Conservation (phyloP, 2,797 vertebrate species). For the Hyperoplus immaculatus region DNA sequence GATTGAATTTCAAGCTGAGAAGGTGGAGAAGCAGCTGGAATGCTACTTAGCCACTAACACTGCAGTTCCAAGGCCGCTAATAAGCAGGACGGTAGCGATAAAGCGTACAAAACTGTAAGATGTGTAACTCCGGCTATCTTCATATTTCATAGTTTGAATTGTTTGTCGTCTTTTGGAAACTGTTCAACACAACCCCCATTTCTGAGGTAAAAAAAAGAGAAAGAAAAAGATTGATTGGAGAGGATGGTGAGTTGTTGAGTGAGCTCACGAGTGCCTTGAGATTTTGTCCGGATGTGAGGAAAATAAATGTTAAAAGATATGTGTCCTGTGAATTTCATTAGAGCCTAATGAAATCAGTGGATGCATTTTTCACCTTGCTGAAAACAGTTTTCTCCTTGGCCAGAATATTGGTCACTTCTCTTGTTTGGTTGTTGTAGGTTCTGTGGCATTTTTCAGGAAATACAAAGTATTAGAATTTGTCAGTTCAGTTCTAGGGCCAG, state of each 20-base stretch:
- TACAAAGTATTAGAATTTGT: slow-evolving; percentile 11
- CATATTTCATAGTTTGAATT: slow-evolving; percentile 54
- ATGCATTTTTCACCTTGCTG: slow-evolving; percentile 30
- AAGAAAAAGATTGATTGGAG: slow-evolving; percentile 29
- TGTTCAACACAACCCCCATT: slow-evolving; percentile 24
- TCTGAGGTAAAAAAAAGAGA: slow-evolving; percentile 22
- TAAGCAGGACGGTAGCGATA: slow-evolving; percentile 20
- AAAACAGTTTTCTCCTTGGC: slow-evolving; percentile 10
- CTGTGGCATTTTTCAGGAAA: slow-evolving; percentile 37
- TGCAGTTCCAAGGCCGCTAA: slow-evolving; percentile 28
- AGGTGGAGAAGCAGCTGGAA: slow-evolving; percentile 71
- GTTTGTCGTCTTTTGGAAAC: slow-evolving; percentile 33
- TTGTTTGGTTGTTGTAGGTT: not conserved
- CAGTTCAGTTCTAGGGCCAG: slow-evolving; percentile 7
- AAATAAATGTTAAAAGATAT: slow-evolving; percentile 35
- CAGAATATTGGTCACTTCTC: not conserved
- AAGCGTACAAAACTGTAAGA: slow-evolving; percentile 41
- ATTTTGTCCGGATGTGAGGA: slow-evolving; percentile 22
- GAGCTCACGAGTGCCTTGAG: slow-evolving; percentile 33
- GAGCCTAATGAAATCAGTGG: slow-evolving; percentile 28
- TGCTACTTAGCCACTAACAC: slow-evolving; percentile 58
- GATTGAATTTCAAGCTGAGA: slow-evolving; percentile 75
- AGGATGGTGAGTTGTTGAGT: slow-evolving; percentile 35
- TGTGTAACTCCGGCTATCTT: slow-evolving; percentile 28
- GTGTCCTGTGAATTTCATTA: slow-evolving; percentile 56